Evolutionary conservation across 2,888 invertebrate species (phyloP), one percentile per base, ranked within the genome.

Genomic region (Sesamia inferens): DNA sequence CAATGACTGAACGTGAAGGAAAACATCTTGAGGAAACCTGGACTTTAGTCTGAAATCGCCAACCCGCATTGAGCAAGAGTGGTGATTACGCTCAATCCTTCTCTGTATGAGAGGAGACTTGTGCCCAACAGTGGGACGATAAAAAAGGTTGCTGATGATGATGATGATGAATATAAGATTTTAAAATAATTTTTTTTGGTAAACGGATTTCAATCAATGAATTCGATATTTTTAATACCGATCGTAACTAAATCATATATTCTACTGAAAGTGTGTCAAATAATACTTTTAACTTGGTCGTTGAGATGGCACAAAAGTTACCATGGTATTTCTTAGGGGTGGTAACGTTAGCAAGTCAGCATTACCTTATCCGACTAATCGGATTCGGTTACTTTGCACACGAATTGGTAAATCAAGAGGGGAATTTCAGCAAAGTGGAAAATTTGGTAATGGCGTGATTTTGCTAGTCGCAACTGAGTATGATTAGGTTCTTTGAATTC

Each of bases 361-460:
- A 70, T 55, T 83, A 58, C 44, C 24, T 79, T 63, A 44, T 51
- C 11, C 10, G 47, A 68, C 48, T 71, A 75, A 81, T 81, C 31
- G 47, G 51, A 57, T 83, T 68, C 59, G 14, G 13, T 64, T 74
- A 83, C 55, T 83, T 80, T 83, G 63, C 80, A 69, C 68, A 63
- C 24, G 51, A 80, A 83, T 83, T 54, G 69, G n/a, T 16, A 19
- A 47, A 74, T 68, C 39, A 59, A 51, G 42, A 14, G 42, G 31
- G 24, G 31, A 7, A 63, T 51, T 68, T 31, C 13, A 63, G 54
- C 31, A 58, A 24, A 68, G n/a, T 65, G 57, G 64, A 65, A 62
- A 58, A 59, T 63, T 47, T 39, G 16, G 16, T 57, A 48, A 66
- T 76, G 6, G 1, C 6, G 8, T 55, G 13, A 57, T 63, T 79